Conservation (phyloP, 2,888 invertebrate genomes). For the Endomychus coccineus region DNA sequence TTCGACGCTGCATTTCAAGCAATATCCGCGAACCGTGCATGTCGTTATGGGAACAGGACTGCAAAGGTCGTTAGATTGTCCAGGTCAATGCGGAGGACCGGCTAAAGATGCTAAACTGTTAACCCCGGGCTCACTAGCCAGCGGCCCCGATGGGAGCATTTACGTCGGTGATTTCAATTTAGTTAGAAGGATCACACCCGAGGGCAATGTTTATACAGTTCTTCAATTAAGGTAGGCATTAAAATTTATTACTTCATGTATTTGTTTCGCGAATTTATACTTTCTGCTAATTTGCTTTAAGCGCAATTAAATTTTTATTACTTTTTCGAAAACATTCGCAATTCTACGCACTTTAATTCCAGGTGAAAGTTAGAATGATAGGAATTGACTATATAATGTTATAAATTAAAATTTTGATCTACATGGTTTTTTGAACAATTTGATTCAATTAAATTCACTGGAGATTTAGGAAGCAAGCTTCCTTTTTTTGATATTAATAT, state of each 20-base stretch:
- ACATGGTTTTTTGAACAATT: no score
- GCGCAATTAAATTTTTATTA: no score
- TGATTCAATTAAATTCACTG: no score
- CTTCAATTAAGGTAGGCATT: constrained; percentile 68
- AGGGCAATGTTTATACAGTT: constrained; percentile 83
- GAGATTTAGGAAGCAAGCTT: no score
- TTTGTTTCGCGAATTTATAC: no score
- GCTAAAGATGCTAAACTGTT: constrained; percentile 81
- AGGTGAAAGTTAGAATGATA: no score
- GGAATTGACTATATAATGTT: no score
- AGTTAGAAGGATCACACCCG: constrained; percentile 82
- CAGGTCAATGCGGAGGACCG: constrained; percentile 77
- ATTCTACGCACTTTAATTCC: no score
- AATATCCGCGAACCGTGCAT: constrained; percentile 82
- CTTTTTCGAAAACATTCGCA: no score
- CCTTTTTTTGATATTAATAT: no score
- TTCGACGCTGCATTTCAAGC: constrained; percentile 86
- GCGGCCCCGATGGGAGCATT: constrained; percentile 92
- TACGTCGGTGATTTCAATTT: constrained; percentile 97
- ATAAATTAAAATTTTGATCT: no score
- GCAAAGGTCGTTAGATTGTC: constrained; percentile 77
- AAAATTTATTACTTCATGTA: not conserved
- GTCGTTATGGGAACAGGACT: constrained; percentile 90
- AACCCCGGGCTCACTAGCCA: constrained; percentile 89
- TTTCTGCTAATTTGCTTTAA: no score